Percentiles rank a stretch among this genome's conserved stretches.
These are phyloP conservation scores for Anthrax anthrax DNA, from an alignment of 2,888 invertebrate species.

Conservation along the genomic window DNA sequence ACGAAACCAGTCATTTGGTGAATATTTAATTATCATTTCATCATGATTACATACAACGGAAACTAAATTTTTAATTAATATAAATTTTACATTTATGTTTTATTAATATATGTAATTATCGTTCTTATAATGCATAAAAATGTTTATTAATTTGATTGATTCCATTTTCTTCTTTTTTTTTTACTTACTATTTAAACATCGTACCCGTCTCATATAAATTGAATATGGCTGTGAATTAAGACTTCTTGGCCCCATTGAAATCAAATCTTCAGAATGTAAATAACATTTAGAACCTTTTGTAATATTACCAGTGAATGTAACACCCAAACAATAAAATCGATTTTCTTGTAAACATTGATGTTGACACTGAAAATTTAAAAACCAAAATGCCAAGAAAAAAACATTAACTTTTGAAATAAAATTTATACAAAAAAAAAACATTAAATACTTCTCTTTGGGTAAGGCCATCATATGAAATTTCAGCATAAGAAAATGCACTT, in stretches of 20 bases:
- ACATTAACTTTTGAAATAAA: too few relatives aligned
- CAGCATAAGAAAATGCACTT: constrained; percentile 47
- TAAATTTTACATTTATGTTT: constrained; percentile 1
- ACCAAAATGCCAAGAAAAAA: background rate
- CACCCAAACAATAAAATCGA: constrained; percentile 58
- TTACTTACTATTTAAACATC: constrained; percentile 73
- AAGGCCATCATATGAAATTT: constrained; percentile 28
- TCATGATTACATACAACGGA: constrained; percentile 61
- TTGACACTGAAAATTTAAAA: constrained; percentile 39
- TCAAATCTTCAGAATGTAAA: constrained; percentile 68
- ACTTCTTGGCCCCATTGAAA: constrained; percentile 61
- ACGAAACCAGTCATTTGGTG: constrained; percentile 44
- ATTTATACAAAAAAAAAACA: background rate
- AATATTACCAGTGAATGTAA: constrained; percentile 34
- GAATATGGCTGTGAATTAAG: constrained; percentile 43
- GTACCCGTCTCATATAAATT: constrained; percentile 64
- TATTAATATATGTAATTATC: background rate
- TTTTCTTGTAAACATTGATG: constrained; percentile 46
- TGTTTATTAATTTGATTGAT: too few relatives aligned
- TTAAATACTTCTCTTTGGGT: constrained; percentile 33
- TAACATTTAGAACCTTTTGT: constrained; percentile 39
- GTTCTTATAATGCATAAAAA: background rate
- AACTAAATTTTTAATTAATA: constrained; percentile 39
- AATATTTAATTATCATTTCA: constrained; percentile 52
- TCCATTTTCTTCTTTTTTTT: too few relatives aligned